phyloP scores from a whole-genome alignment of 1,140 invertebrate species.

The Anthonomus grandis region DNA sequence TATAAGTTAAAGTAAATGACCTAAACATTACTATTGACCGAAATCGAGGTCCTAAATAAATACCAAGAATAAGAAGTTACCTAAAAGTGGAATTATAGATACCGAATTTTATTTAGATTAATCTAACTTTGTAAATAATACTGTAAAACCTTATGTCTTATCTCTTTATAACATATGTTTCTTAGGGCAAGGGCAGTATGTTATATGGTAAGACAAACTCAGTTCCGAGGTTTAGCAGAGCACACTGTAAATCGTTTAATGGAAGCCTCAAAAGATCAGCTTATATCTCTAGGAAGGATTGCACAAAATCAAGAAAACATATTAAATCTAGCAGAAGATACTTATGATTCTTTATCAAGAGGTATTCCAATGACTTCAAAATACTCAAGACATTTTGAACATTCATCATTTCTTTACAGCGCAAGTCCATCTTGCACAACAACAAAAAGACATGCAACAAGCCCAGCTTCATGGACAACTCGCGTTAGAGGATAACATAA shows the following conservation, averaged over 20 bases:
- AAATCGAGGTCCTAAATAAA: too few relatives aligned
- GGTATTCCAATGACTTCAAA: slow-evolving; percentile 34
- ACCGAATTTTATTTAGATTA: too few relatives aligned
- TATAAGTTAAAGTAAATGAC: too few relatives aligned
- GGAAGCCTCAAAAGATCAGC: slow-evolving; percentile 50
- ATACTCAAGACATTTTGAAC: not conserved
- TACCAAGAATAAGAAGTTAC: too few relatives aligned
- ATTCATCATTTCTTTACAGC: slow-evolving; percentile 32
- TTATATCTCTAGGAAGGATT: slow-evolving; percentile 42
- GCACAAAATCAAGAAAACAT: slow-evolving; percentile 58
- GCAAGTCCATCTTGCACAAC: slow-evolving; percentile 53
- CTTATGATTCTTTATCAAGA: slow-evolving; percentile 51
- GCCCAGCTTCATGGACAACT: slow-evolving; percentile 54
- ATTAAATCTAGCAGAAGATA: slow-evolving; percentile 52
- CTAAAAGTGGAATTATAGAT: too few relatives aligned
- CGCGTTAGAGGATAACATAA: slow-evolving; percentile 56
- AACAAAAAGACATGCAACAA: slow-evolving; percentile 55
- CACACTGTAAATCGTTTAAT: slow-evolving; percentile 66
- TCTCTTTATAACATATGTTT: not conserved
- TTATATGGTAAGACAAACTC: slow-evolving; percentile 60
- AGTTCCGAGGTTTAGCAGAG: slow-evolving; percentile 65
- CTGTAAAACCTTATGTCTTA: too few relatives aligned
- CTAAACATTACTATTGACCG: too few relatives aligned
- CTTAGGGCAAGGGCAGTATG: slow-evolving; percentile 64
- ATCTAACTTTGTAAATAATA: too few relatives aligned